Evolutionary conservation across 2,888 invertebrate species (phyloP).

Genomic region (Trichogramma evanescens): DNA sequence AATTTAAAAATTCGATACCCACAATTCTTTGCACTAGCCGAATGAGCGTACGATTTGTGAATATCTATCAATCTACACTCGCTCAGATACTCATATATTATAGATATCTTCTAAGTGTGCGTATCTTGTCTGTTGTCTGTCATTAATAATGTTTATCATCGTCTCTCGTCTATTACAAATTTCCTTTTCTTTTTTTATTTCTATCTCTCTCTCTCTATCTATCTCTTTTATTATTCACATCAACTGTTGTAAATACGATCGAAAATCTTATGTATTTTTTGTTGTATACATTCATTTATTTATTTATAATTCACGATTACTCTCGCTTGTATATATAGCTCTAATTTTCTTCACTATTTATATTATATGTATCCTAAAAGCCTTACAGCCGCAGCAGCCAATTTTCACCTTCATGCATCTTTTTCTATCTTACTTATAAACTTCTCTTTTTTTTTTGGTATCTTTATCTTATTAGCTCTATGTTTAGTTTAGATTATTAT

Average conservation of each 20-base stretch:
- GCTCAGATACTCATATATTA: not conserved
- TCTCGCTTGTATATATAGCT: no score
- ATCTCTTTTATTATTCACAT: not conserved
- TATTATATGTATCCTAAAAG: not conserved
- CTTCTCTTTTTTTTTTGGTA: not conserved
- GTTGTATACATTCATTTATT: not conserved
- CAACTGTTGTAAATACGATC: not conserved
- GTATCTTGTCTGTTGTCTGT: not conserved
- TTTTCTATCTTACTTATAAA: not conserved
- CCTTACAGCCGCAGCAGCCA: not conserved
- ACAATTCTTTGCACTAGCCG: no score
- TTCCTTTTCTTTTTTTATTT: conserved; percentile 5
- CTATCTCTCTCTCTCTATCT: not conserved
- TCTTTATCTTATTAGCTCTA: not conserved
- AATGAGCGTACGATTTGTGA: no score
- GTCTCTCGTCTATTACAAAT: conserved; percentile 15
- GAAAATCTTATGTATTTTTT: not conserved
- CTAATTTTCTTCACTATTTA: no score
- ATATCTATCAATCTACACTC: no score
- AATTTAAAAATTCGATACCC: no score
- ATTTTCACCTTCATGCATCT: not conserved
- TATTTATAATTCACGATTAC: no score
- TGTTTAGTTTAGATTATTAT: not conserved
- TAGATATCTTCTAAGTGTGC: conserved; percentile 9
- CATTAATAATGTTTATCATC: conserved; percentile 9